These are phyloP conservation scores for Scrobipalpa atriplicella DNA, from an alignment of 2,888 invertebrate genomes.

Conservation along the genomic window DNA sequence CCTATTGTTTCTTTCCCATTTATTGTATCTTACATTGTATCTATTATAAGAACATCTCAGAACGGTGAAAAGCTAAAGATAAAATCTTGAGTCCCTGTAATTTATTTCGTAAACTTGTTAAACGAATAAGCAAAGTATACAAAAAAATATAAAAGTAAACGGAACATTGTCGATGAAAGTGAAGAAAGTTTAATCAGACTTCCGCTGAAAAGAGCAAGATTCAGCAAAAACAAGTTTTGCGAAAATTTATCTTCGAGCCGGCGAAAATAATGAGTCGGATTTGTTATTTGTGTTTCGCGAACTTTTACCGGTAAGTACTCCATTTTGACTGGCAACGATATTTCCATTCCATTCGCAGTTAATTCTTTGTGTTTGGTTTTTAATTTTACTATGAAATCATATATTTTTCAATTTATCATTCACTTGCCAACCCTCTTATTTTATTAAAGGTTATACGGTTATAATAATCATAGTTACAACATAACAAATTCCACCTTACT, in stretches of 20 bases:
- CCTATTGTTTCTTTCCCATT: no score
- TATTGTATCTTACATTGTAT: no score
- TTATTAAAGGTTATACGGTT: no score
- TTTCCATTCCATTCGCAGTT: constrained; percentile 12
- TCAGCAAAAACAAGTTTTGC: constrained; percentile 36
- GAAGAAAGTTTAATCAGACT: constrained; percentile 58
- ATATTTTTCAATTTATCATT: no score
- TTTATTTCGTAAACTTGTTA: constrained; percentile 1
- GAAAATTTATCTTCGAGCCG: constrained; percentile 45
- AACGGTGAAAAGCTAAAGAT: background rate
- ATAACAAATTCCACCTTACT: no score
- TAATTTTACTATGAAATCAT: background rate
- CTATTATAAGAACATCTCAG: background rate
- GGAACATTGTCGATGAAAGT: constrained; percentile 48
- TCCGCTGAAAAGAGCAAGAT: constrained; percentile 41
- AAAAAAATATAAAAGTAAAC: constrained; percentile 45
- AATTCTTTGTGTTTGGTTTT: background rate
- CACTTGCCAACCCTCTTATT: no score
- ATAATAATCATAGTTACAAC: no score
- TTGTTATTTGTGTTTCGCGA: constrained; percentile 39
- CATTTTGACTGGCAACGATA: constrained; percentile 8
- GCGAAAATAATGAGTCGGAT: constrained; percentile 50
- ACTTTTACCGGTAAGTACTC: constrained; percentile 32
- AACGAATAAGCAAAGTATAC: constrained; percentile 31
- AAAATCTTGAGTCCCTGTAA: background rate